A percentile compares a stretch with the other conserved stretches of the same genome.
Evolutionary conservation across 2,888 invertebrate genomes (phyloP).

Genomic region (Drosophila setosimentum): DNA sequence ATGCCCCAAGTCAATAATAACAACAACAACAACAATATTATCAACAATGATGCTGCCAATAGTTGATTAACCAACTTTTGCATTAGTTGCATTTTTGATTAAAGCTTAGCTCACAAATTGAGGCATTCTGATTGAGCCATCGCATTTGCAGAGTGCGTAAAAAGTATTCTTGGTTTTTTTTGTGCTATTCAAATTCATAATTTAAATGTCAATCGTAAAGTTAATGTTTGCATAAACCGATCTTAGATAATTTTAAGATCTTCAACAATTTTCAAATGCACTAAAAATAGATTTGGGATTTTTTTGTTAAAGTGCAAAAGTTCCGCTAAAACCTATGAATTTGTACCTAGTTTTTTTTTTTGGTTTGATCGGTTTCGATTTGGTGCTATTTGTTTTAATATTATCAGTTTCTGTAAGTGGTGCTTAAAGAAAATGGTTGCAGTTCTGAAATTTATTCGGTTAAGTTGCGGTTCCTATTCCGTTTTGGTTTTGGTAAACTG

Average conservation of each 20-base stretch:
- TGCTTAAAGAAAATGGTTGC: neutral
- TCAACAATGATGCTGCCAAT: constrained; percentile 51
- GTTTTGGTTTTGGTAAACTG: neutral
- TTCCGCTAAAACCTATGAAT: neutral
- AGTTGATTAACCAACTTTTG: constrained; percentile 37
- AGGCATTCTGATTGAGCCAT: neutral
- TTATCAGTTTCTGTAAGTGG: neutral
- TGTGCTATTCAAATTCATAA: neutral
- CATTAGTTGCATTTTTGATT: constrained; percentile 15
- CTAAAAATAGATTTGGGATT: neutral
- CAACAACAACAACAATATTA: constrained; percentile 31
- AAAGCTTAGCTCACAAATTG: neutral
- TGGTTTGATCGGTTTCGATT: neutral
- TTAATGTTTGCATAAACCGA: neutral
- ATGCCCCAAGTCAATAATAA: constrained; percentile 37
- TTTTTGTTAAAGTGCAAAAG: neutral
- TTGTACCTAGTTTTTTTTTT: neutral
- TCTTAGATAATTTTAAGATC: neutral
- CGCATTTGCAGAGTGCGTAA: neutral
- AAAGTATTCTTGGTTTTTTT: too few species aligned
- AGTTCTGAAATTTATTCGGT: neutral
- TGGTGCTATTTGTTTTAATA: neutral
- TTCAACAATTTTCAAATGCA: neutral
- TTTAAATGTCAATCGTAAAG: neutral
- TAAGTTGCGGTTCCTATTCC: neutral